Base-by-base conservation (phyloP, 1,140 invertebrate genomes). In the Ctenoplectra terminalis region DNA sequence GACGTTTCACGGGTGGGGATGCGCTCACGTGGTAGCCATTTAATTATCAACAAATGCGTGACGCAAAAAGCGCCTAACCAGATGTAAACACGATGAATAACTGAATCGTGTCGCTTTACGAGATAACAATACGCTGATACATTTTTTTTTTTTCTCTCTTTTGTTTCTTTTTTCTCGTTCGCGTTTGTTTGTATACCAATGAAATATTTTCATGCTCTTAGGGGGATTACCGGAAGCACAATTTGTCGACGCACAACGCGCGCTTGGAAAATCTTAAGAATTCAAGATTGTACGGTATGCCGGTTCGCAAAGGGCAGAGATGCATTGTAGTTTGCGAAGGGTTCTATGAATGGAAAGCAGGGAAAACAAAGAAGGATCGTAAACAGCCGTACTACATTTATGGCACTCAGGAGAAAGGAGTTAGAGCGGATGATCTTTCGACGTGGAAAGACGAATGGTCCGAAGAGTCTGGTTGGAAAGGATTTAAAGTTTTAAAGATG, bases 311-410 rank as follows among this genome's bases (percentile, higher is more conserved):
- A 82, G 96, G 97, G 46, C 95, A 95, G 70, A 95, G 97, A 85
- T 98, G 97, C 94, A 94, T 98, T 29, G 94, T 98, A 23, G 86
- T 98, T 34, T 96, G 95, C 82, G 97, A 98, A 93, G 97, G 97
- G 4, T 98, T 97, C 91, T 98, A 97, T 93, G 97, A 98, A 93
- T 98, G 97, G 97, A 96, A 98, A 91, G 96, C 96, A 17, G 95
- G 95, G n/a, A 93, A 94, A 88, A 90, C 88, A 74, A 92, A 90
- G 40, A 95, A 95, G 82, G 40, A 54, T 46, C 84, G 88, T 5
- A 98, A 97, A 89, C 96, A 97, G 90, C 96, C 97, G 0, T 98
- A 97, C 92, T 96, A 96, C 79, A 96, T 98, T 80, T 96, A 97
- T 92, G 93, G 95, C 64, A 94, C 95, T 61, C 95, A 97, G 90